Evolutionary conservation across 2,888 invertebrate species (phyloP).

Genomic region (Willowsia nigromaculata): DNA sequence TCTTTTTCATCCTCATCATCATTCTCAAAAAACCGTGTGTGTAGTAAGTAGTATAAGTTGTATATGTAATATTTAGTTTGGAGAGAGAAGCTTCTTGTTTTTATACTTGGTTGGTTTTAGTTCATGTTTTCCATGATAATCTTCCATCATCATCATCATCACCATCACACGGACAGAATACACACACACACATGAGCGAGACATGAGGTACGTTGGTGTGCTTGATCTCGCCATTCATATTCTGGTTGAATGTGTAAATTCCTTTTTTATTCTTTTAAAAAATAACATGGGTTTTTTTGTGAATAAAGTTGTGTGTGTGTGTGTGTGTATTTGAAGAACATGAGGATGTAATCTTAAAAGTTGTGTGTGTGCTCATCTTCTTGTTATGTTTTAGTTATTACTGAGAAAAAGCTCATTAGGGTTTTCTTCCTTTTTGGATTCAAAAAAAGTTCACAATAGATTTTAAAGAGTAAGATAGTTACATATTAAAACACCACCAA

Average conservation of each 20-base stretch:
- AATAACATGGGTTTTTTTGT: background rate
- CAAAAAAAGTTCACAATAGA: background rate
- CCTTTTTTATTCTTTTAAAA: conserved; percentile 14
- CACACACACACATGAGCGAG: background rate
- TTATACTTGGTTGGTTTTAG: background rate
- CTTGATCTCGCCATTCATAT: conserved; percentile 34
- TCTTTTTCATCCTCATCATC: background rate
- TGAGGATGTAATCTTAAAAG: background rate
- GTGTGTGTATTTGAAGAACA: background rate
- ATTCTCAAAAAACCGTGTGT: background rate
- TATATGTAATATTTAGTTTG: background rate
- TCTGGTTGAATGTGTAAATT: conserved; percentile 32
- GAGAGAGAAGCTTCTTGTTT: too few species aligned
- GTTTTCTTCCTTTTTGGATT: background rate
- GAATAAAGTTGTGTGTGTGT: background rate
- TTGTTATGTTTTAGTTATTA: background rate
- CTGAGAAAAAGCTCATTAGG: background rate
- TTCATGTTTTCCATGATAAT: conserved; percentile 15
- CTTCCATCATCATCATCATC: conserved; percentile 9
- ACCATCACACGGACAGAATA: background rate
- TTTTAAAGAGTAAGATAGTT: background rate
- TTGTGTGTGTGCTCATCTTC: conserved; percentile 34
- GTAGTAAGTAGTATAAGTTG: background rate
- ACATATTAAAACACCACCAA: background rate
- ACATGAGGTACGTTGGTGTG: background rate